A percentile compares a stretch with the other conserved stretches of the same genome.
phyloP scores from a whole-genome alignment of 2,888 invertebrate genomes.

The Agrypnus murinus region DNA sequence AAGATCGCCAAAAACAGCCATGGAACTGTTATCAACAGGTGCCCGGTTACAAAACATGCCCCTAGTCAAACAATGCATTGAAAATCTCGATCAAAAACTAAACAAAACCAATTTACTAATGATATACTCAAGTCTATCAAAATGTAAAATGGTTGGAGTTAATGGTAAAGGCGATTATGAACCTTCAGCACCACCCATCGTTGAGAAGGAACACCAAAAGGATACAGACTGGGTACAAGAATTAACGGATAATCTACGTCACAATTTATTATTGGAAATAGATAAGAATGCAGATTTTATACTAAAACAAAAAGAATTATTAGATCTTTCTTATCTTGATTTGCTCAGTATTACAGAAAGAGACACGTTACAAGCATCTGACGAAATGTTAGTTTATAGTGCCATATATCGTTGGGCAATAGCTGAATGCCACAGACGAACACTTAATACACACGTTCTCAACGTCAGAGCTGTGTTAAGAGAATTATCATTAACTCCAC shows the following conservation, averaged over 20 bases:
- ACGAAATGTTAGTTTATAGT: constrained; percentile 77
- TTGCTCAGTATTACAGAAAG: constrained; percentile 79
- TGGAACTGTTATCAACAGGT: constrained; percentile 82
- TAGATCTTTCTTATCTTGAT: constrained; percentile 79
- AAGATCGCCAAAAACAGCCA: constrained; percentile 73
- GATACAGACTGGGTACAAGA: constrained; percentile 68
- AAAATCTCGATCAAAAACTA: constrained; percentile 79
- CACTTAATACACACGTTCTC: constrained; percentile 70
- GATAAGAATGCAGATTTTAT: constrained; percentile 75
- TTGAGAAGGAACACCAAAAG: constrained; percentile 63
- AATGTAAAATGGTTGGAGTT: constrained; percentile 63
- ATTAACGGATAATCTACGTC: constrained; percentile 77
- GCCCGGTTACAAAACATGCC: constrained; percentile 83
- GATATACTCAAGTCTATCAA: constrained; percentile 75
- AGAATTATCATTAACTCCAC: constrained; percentile 65
- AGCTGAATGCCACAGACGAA: constrained; percentile 74
- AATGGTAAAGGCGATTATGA: constrained; percentile 60
- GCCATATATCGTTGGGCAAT: constrained; percentile 76
- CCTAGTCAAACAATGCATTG: constrained; percentile 80
- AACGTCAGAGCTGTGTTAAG: constrained; percentile 73
- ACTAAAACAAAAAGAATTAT: constrained; percentile 74
- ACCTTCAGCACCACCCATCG: constrained; percentile 68
- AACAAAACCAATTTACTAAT: constrained; percentile 79
- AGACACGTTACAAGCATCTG: constrained; percentile 79
- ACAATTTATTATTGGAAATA: constrained; percentile 79